A percentile compares a stretch with the other conserved stretches of the same genome.
Conservation (phyloP, 1,140 invertebrate species). For the Aphidius ervi region DNA sequence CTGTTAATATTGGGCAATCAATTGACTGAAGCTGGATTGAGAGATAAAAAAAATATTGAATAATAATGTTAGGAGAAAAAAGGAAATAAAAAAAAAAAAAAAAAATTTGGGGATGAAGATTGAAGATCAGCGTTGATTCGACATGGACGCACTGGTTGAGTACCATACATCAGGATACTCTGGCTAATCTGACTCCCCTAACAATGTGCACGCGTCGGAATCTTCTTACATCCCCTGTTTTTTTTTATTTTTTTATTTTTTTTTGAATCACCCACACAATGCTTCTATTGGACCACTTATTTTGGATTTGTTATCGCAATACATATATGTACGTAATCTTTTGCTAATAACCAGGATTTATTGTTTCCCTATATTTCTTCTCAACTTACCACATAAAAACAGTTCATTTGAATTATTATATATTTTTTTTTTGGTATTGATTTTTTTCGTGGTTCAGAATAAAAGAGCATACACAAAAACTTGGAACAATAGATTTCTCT, state of each 20-base stretch:
- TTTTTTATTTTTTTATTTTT: conserved; percentile 17
- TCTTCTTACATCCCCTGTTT: conserved; percentile 47
- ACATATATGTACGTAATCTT: conserved; percentile 47
- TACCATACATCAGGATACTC: conserved; percentile 51
- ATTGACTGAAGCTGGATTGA: neutral
- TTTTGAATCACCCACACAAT: conserved; percentile 19
- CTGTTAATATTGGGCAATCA: neutral
- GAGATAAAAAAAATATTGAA: neutral
- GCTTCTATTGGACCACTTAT: conserved; percentile 6
- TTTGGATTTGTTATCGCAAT: conserved; percentile 46
- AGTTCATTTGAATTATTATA: conserved; percentile 4
- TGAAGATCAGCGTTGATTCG: conserved; percentile 15
- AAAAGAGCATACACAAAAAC: neutral
- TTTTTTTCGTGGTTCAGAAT: neutral
- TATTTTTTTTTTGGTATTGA: neutral
- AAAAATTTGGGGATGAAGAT: conserved; percentile 6
- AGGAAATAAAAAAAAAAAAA: neutral
- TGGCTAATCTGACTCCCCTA: conserved; percentile 53
- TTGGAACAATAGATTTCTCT: conserved; percentile 5
- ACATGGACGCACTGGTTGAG: conserved; percentile 22
- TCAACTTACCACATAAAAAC: conserved; percentile 21
- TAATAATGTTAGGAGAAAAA: neutral
- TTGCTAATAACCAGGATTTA: conserved; percentile 54
- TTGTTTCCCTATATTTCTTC: conserved; percentile 29
- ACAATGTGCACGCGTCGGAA: conserved; percentile 55